A percentile compares a stretch with the other conserved stretches of the same genome.
Evolutionary conservation across 2,113 vertebrate species (phyloP).

Genomic region (Leptodactylus fuscus): DNA sequence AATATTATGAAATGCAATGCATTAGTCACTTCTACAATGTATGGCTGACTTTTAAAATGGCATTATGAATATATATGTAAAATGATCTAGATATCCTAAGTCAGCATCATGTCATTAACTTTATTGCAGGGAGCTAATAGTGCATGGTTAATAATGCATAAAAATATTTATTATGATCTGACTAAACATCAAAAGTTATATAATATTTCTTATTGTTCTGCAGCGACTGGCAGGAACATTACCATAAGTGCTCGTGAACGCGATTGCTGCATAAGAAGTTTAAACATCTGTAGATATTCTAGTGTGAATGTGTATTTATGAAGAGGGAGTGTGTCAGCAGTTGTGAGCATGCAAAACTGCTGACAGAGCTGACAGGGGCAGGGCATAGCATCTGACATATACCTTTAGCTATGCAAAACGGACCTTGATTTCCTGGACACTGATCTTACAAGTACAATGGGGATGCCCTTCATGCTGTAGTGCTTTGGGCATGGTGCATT

Average conservation of each 20-base stretch:
- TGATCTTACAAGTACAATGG: no score
- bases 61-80: constrained; percentile 28
- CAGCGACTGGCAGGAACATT: neutral
- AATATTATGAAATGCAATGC: neutral
- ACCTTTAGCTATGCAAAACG: no score
- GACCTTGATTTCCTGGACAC: no score
- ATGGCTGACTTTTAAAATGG: neutral
- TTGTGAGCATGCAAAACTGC: no score
- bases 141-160: constrained; percentile 13
- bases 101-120: neutral
- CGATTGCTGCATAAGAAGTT: neutral
- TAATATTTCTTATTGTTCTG: neutral
- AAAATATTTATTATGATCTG: neutral
- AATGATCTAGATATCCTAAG: neutral
- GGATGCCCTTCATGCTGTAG: no score
- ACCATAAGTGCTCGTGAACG: neutral
- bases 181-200: neutral
- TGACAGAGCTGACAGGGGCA: no score
- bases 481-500: no score
- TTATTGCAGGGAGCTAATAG: neutral
- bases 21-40: neutral
- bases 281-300: neutral
- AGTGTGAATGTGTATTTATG: neutral
- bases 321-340: no score
- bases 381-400: no score